Evolutionary conservation across 2,797 vertebrate species (phyloP), one percentile per base, ranked within the genome.

Genomic region (Poeciliopsis paucimaculata): DNA sequence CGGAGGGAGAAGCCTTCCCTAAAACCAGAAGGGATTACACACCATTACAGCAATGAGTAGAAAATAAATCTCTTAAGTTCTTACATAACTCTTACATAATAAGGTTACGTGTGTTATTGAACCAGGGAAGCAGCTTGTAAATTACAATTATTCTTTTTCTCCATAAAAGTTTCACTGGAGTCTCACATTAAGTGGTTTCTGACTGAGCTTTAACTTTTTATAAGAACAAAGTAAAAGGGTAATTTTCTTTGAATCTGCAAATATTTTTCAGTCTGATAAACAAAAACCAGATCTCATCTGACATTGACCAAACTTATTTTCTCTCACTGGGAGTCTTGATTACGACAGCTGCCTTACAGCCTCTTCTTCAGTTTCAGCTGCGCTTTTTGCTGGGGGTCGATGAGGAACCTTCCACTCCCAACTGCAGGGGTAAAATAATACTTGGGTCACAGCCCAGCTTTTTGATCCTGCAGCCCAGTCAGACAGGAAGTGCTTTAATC

Each of bases 401-500:
- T 53, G 79, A 77, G 76, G 62, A 53, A 28, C 77, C 76, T 83
- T 79, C 31, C 23, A 41, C 86, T 81, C 82, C 62, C 76, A 87
- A 64, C 71, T 2, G 66, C 23, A 79, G 70, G 84, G 84, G 88
- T 84, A 75, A 89, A 92, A 83, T 78, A 84, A 91, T 77, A 90
- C 84, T 57, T 20, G 79, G 82, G 60, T 18, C 16, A 36, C 31
- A 36, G 31, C 31, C 31, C 16, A 34, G 60, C 74, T 47, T 82
- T 88, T 90, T 90, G 84, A 87, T 91, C 86, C 87, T 80, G 26
- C 12, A 45, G 84, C 77, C 87, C 88, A 86, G 83, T 87, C 90
- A 90, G 90, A 93, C 94, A 95, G 93, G 94, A 95, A 93, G 92
- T 87, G 88, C 88, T 95, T 95, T 95, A 94, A 95, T 95, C 93